Evolutionary conservation across 2,888 invertebrate genomes (phyloP).

Genomic region (Poecilus cupreus): DNA sequence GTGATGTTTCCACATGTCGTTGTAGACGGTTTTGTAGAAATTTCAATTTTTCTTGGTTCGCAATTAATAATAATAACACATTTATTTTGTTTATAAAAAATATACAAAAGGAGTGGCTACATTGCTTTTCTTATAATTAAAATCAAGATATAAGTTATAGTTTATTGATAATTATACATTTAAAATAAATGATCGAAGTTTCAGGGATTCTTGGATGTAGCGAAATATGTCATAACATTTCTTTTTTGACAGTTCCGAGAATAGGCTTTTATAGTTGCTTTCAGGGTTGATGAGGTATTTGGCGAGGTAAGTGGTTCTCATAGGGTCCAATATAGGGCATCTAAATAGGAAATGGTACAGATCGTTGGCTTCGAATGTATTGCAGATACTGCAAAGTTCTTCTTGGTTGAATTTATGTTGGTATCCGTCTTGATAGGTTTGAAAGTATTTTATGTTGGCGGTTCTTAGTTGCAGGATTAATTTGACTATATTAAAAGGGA

Average conservation of each 20-base stretch:
- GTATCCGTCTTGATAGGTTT: neutral
- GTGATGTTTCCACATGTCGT: too few relatives aligned
- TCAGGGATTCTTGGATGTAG: neutral
- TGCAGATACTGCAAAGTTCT: neutral
- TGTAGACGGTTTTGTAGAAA: too few relatives aligned
- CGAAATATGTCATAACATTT: too few relatives aligned
- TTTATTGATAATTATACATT: too few relatives aligned
- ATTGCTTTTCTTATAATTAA: too few relatives aligned
- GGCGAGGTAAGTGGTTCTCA: neutral
- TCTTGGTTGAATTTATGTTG: too few relatives aligned
- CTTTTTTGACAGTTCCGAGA: too few relatives aligned
- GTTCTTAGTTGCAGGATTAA: conserved; percentile 1
- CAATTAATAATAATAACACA: too few relatives aligned
- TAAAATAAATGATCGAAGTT: neutral
- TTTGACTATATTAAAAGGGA: conserved; percentile 10
- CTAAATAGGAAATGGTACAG: neutral
- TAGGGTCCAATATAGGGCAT: neutral
- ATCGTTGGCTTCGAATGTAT: conserved; percentile 1
- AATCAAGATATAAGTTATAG: too few relatives aligned
- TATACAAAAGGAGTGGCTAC: too few relatives aligned
- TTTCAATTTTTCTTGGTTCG: too few relatives aligned
- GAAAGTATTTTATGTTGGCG: conserved; percentile 4
- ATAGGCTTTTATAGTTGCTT: neutral
- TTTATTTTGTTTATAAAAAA: too few relatives aligned
- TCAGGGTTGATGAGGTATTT: neutral